Evolutionary conservation across 2,888 invertebrate genomes (phyloP).

Genomic region (Electrophaes corylata): DNA sequence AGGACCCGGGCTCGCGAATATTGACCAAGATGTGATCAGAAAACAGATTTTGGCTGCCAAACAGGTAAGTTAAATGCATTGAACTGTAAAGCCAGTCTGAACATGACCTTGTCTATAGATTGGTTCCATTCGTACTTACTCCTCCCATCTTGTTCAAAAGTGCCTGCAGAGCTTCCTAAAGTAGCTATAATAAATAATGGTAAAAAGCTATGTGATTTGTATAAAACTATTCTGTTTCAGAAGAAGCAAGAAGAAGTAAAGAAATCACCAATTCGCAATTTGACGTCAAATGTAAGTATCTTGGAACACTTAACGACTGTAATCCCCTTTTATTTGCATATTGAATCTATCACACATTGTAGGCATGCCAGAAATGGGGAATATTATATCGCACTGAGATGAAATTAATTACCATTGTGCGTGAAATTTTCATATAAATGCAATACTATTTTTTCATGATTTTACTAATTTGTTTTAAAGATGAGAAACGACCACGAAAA

Average conservation of each 20-base stretch:
- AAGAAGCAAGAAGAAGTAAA: constrained; percentile 74
- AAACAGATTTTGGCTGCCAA: constrained; percentile 81
- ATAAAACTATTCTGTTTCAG: constrained; percentile 50
- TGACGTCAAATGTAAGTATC: constrained; percentile 56
- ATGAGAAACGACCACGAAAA: no score
- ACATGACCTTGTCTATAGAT: neutral
- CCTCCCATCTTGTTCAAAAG: neutral
- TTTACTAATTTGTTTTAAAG: neutral
- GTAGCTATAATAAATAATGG: no score
- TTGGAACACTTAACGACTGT: neutral
- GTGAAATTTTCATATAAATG: constrained; percentile 65
- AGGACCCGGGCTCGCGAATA: constrained; percentile 73
- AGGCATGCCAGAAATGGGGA: constrained; percentile 75
- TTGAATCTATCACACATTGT: constrained; percentile 70
- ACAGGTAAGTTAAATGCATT: constrained; percentile 56
- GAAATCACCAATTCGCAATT: constrained; percentile 50
- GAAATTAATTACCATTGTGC: constrained; percentile 62
- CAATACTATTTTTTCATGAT: constrained; percentile 48
- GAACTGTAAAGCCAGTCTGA: neutral
- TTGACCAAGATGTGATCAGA: constrained; percentile 78
- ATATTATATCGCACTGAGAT: constrained; percentile 60
- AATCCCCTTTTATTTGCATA: constrained; percentile 77
- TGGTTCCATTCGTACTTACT: neutral
- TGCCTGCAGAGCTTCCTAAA: no score
- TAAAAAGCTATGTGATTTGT: no score